Evolutionary conservation across 2,113 vertebrate genomes (phyloP).

Genomic region (Zootoca vivipara): DNA sequence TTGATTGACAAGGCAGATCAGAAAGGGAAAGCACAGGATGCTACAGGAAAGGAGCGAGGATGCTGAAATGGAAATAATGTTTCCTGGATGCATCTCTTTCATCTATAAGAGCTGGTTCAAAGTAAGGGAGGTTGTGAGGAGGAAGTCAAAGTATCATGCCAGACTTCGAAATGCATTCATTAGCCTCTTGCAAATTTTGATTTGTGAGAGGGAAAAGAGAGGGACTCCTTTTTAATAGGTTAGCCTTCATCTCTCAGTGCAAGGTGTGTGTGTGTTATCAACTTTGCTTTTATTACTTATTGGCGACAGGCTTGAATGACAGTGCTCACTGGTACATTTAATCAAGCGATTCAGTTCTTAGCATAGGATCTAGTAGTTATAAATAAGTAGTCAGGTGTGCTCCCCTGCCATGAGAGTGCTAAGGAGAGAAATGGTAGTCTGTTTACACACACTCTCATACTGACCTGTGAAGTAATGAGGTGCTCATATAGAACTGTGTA

Average conservation of each 20-base stretch:
- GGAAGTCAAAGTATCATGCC: constrained; percentile 12
- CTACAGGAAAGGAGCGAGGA: constrained; percentile 20
- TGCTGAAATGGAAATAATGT: background rate
- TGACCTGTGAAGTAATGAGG: background rate
- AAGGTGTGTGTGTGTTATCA: background rate
- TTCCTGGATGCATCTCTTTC: constrained; percentile 16
- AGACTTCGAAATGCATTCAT: constrained; percentile 24
- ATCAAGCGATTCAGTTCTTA: constrained; percentile 4
- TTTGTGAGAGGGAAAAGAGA: background rate
- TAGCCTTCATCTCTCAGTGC: background rate
- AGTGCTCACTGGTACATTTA: background rate
- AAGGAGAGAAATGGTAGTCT: background rate
- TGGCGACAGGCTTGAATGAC: background rate
- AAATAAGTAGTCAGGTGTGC: background rate
- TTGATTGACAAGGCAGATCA: constrained; percentile 15
- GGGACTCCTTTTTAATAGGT: background rate
- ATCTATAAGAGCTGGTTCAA: constrained; percentile 17
- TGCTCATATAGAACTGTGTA: no score
- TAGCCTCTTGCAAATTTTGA: background rate
- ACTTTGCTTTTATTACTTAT: background rate
- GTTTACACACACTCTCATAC: background rate
- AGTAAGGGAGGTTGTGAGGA: background rate
- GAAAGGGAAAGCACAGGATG: constrained; percentile 26
- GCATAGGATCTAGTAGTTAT: background rate
- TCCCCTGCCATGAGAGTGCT: background rate